Conservation (phyloP, 2,888 invertebrate genomes). For the Spilosoma lubricipeda region DNA sequence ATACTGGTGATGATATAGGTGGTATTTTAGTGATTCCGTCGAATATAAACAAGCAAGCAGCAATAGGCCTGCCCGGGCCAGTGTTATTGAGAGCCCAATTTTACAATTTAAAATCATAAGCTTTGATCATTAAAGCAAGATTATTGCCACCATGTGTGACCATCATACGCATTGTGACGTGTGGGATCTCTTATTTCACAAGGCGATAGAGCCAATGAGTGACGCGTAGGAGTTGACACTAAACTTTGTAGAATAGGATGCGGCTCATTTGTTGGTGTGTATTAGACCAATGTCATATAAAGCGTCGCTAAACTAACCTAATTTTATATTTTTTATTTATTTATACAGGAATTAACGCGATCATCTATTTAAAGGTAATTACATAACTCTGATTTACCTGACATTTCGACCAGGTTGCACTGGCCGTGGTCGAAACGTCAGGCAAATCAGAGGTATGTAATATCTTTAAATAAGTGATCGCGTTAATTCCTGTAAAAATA, state of each 20-base stretch:
- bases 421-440: too few relatives aligned
- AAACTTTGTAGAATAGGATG: constrained; percentile 81
- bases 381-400: too few relatives aligned
- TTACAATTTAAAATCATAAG: constrained; percentile 50
- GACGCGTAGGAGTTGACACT: constrained; percentile 74
- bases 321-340: too few relatives aligned
- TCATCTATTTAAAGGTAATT: too few relatives aligned
- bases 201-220: constrained; percentile 69
- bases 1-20: constrained; percentile 30
- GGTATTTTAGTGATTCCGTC: constrained; percentile 1
- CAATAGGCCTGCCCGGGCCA: constrained; percentile 18
- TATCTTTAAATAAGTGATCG: too few relatives aligned
- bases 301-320: neutral
- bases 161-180: neutral
- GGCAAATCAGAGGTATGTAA: too few relatives aligned
- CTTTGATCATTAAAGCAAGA: constrained; percentile 62
- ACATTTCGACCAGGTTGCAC: too few relatives aligned
- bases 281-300: constrained; percentile 30
- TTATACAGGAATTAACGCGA: too few relatives aligned
- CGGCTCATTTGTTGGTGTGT: constrained; percentile 72
- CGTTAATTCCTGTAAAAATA: too few relatives aligned
- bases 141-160: constrained; percentile 51
- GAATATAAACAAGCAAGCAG: constrained; percentile 17
- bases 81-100: constrained; percentile 43
- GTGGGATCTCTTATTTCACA: constrained; percentile 46